phyloP scores from a whole-genome alignment of 2,113 vertebrate species.

The Bubo blakistoni region DNA sequence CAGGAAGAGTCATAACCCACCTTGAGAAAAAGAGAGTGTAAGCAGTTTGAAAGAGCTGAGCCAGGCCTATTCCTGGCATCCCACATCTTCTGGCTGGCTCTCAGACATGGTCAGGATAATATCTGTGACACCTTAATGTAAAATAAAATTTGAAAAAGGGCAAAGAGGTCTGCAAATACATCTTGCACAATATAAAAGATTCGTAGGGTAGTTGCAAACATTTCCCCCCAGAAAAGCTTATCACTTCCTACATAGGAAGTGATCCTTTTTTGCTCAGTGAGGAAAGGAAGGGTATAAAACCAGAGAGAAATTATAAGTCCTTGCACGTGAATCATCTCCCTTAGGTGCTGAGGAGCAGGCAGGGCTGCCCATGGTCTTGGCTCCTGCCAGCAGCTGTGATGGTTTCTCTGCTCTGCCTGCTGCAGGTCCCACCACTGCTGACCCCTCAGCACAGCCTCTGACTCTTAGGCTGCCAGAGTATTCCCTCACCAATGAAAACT shows the following conservation, averaged over 20 bases:
- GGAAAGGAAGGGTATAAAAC: background rate
- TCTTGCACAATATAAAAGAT: background rate
- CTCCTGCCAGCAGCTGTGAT: background rate
- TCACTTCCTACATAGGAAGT: background rate
- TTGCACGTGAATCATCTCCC: background rate
- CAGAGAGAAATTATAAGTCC: background rate
- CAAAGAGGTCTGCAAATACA: fast-evolving
- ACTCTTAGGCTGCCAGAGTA: fast-evolving
- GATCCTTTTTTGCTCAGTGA: background rate
- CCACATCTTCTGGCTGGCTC: background rate
- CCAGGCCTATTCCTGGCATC: background rate
- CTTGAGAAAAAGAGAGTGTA: background rate
- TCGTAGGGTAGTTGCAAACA: background rate
- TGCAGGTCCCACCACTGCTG: background rate
- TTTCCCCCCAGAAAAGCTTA: fast-evolving
- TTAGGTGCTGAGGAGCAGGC: background rate
- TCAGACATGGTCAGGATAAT: background rate
- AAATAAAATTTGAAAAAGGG: background rate
- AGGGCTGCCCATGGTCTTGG: background rate
- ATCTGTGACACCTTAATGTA: background rate
- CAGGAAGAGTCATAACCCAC: background rate
- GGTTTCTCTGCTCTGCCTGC: background rate
- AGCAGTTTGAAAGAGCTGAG: background rate
- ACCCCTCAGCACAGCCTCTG: background rate
- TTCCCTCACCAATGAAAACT: background rate